phyloP scores from a whole-genome alignment of 2,113 vertebrate species.

The Limnothrissa miodon region DNA sequence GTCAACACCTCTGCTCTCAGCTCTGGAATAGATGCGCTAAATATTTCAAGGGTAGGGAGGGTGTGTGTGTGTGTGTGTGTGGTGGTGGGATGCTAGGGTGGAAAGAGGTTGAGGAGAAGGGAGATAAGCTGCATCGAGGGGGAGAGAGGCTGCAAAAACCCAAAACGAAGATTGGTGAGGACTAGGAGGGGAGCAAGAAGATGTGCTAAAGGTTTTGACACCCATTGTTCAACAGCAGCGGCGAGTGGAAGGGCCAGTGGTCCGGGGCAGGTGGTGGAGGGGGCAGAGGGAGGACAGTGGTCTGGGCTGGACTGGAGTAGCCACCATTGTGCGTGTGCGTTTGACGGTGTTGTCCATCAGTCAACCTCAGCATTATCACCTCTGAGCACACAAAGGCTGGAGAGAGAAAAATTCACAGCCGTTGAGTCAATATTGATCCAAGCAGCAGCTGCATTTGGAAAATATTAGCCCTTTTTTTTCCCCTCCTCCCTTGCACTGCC shows the following conservation, averaged over 20 bases:
- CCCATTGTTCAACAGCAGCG: constrained; percentile 40
- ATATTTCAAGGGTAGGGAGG: constrained; percentile 63
- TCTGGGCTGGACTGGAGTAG: constrained; percentile 49
- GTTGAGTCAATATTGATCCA: constrained; percentile 42
- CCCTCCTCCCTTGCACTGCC: too few species aligned
- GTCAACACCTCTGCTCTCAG: constrained; percentile 52
- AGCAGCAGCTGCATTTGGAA: constrained; percentile 22
- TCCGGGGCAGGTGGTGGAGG: constrained; percentile 16
- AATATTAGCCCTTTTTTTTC: constrained; percentile 21
- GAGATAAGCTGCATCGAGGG: neutral
- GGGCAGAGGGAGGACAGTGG: constrained; percentile 59
- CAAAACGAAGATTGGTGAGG: constrained; percentile 25
- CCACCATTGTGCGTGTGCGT: constrained; percentile 33
- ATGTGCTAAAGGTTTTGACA: constrained; percentile 61
- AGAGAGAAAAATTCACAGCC: neutral
- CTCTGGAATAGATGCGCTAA: constrained; percentile 67
- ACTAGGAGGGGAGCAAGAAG: constrained; percentile 12
- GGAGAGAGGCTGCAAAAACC: neutral
- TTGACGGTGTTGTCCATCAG: constrained; percentile 29
- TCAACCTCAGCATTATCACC: constrained; percentile 35
- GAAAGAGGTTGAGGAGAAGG: neutral
- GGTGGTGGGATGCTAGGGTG: constrained; percentile 14
- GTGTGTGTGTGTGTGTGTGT: constrained; percentile 24
- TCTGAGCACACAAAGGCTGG: constrained; percentile 20
- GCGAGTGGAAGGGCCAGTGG: constrained; percentile 40